A percentile compares a stretch with the other conserved stretches of the same genome.
Conservation (phyloP, 2,113 vertebrate genomes). For the Indicator maculatus region DNA sequence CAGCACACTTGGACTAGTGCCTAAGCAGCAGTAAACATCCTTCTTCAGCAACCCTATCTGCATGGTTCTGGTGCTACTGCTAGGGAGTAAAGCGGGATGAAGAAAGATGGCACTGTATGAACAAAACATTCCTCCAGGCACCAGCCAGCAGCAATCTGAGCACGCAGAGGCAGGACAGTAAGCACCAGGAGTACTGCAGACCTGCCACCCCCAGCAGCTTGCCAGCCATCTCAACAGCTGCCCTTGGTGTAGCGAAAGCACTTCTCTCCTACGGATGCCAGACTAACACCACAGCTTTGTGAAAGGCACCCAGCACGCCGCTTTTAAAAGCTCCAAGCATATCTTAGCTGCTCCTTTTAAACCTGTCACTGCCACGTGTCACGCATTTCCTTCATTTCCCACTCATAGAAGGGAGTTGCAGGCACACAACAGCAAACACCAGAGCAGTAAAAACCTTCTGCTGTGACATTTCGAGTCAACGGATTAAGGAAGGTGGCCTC, state of each 20-base stretch:
- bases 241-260: accelerated
- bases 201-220: not conserved
- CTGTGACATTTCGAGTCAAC: not conserved
- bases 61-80: not conserved
- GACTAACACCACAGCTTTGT: not conserved
- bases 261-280: not conserved
- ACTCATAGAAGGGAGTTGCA: not conserved
- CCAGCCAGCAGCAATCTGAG: not conserved
- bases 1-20: not conserved
- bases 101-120: accelerated
- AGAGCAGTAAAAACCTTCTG: not conserved
- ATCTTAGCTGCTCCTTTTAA: not conserved
- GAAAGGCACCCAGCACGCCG: not conserved
- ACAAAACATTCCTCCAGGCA: not conserved
- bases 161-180: not conserved
- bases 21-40: not conserved
- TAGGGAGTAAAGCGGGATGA: not conserved
- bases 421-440: accelerated
- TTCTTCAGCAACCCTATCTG: not conserved
- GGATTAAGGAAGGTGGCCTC: not conserved
- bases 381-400: not conserved
- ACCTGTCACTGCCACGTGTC: not conserved
- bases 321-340: not conserved
- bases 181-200: not conserved
- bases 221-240: not conserved